These are phyloP conservation scores for Centropus unirufus DNA, from an alignment of 2,113 vertebrate species.

Conservation along the genomic window DNA sequence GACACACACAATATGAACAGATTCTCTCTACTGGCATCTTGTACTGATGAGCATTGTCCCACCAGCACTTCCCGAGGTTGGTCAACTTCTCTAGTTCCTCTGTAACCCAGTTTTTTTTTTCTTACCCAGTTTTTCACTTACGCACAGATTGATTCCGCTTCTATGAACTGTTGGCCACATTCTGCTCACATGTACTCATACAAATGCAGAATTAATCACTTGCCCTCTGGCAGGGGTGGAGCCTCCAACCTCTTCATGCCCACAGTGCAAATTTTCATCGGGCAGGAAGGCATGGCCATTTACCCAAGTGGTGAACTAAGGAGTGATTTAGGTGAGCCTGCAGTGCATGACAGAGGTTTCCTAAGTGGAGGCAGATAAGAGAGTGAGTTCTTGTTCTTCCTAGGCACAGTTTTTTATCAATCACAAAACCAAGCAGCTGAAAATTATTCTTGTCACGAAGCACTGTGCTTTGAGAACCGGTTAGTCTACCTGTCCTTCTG, in stretches of 20 bases:
- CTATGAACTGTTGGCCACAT: background rate
- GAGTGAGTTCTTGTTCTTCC: background rate
- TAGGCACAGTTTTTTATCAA: background rate
- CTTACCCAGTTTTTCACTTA: background rate
- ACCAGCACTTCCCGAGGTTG: background rate
- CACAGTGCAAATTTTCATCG: background rate
- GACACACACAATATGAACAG: background rate
- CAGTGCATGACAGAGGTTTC: background rate
- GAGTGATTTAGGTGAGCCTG: background rate
- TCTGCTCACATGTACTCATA: background rate
- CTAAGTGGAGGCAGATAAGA: background rate
- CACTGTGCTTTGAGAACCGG: background rate
- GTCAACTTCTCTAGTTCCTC: background rate
- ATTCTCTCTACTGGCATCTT: background rate
- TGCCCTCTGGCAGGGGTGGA: background rate
- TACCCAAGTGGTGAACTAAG: background rate
- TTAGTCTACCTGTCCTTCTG: background rate
- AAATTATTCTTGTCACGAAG: background rate
- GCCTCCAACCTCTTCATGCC: background rate
- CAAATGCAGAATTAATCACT: slow-evolving; percentile 4
- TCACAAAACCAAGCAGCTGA: background rate
- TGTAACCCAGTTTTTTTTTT: background rate
- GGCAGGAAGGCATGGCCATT: background rate
- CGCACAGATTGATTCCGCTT: slow-evolving; percentile 5
- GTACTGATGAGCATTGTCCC: background rate